Evolutionary conservation across 2,888 invertebrate species (phyloP), one percentile per base, ranked within the genome.

Genomic region (Laspeyria flexula): DNA sequence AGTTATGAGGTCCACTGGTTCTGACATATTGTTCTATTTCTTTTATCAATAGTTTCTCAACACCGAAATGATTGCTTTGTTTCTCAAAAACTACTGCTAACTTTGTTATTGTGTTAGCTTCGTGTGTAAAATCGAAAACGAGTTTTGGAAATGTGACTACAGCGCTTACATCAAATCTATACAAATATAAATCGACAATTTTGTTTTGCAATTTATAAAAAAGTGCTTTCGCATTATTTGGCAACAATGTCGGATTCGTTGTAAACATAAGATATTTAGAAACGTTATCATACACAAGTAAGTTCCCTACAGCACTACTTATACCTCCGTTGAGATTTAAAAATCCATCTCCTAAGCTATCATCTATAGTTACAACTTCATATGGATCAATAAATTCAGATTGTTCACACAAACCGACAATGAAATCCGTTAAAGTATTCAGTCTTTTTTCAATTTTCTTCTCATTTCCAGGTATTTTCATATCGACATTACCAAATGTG

Each of bases 401-500:
- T 3, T 1, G 2, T 33, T 33, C 15, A 10, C 33, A 33, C 15
- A 33, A 7, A 12, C 10, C 15, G 5, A 7, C 9, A 9, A 15
- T 15, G 3, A 33, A 9, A 7, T 11, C 9, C 10, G 13, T 9
- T 15, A 33, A 10, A 0, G 2, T 10, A 3, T 33, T 33, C 1
- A 56, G 16, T 30, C 52, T 34, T 6, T 35, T 6, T 7, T 30
- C 44, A 0, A 11, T 12, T 30, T 59, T 9, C 31, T 23, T 38
- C 2, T 21, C 1, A 23, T 30, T 47, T 0, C 21, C 47, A 15
- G 23, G 30, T 16, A 49, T 49, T 13, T 16, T 12, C 15, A 49
- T 9, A 29, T 66, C 63, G 13, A 18, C 37, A 21, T 65, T 66
- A 5, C 66, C 66, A 15, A 66, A 66, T 0, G 44, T 9, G 12